Conservation (phyloP, 2,888 invertebrate genomes). For the Diplazon laetatorius region DNA sequence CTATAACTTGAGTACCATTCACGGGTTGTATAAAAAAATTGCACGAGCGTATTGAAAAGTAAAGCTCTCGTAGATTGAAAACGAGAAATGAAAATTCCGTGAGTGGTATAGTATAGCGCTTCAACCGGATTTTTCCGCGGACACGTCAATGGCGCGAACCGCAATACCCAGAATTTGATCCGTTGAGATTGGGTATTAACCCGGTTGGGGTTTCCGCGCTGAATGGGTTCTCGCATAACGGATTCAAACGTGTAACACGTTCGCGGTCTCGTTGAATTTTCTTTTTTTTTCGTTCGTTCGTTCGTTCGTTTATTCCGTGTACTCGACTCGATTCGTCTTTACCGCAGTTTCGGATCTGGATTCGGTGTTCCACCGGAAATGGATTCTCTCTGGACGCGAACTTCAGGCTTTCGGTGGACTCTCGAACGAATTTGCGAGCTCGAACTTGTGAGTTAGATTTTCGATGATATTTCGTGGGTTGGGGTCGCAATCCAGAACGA, state of each 20-base stretch:
- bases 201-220: neutral
- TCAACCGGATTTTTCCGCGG: neutral
- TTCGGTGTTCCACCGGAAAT: neutral
- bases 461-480: too few relatives aligned
- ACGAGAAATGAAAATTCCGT: slow-evolving; percentile 37
- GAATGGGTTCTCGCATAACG: neutral
- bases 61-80: slow-evolving; percentile 10
- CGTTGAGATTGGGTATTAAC: slow-evolving; percentile 48
- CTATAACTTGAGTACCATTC: too few relatives aligned
- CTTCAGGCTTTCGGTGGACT: neutral
- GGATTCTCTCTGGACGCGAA: neutral
- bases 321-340: neutral
- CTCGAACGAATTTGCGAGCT: neutral
- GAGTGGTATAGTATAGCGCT: neutral
- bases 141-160: neutral
- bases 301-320: neutral
- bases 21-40: too few relatives aligned
- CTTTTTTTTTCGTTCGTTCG: neutral
- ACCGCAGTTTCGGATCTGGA: neutral
- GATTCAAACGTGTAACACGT: neutral
- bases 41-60: neutral
- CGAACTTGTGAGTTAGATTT: neutral
- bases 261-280: neutral
- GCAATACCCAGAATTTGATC: slow-evolving; percentile 47
- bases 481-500: too few relatives aligned